phyloP scores from a whole-genome alignment of 2,888 invertebrate species.

The Anorthoa munda region DNA sequence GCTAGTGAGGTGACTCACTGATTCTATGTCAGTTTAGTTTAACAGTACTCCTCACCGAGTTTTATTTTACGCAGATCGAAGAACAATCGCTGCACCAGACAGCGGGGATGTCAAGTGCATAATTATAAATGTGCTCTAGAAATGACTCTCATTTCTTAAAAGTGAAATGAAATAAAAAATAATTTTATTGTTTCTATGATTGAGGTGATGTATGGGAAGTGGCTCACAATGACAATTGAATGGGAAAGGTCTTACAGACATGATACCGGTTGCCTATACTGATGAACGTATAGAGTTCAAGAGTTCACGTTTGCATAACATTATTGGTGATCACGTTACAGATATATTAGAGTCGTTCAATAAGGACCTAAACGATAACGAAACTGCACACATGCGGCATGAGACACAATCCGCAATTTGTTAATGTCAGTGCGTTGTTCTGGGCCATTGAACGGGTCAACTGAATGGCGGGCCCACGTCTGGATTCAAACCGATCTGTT shows the following conservation, averaged over 20 bases:
- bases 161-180: conserved; percentile 39
- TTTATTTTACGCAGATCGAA: conserved; percentile 68
- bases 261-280: conserved; percentile 35
- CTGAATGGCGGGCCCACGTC: conserved; percentile 63
- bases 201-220: conserved; percentile 59
- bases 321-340: conserved; percentile 56
- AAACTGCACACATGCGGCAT: conserved; percentile 51
- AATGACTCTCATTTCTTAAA: conserved; percentile 39
- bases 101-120: conserved; percentile 44
- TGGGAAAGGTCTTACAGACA: conserved; percentile 52
- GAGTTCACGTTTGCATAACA: conserved; percentile 59
- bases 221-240: conserved; percentile 61
- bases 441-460: conserved; percentile 69
- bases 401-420: conserved; percentile 72
- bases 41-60: conserved; percentile 71
- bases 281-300: conserved; percentile 58
- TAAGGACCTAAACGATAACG: conserved; percentile 52
- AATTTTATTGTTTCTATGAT: conserved; percentile 54
- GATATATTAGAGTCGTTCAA: conserved; percentile 43
- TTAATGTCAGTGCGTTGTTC: conserved; percentile 72
- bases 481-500: conserved; percentile 71
- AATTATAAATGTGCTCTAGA: conserved; percentile 41
- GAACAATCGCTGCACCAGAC: conserved; percentile 48
- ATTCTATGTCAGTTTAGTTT: conserved; percentile 68
- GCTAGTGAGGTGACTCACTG: conserved; percentile 68